Percentiles rank a stretch among this genome's conserved stretches.
These are phyloP conservation scores for Andrena bucephala DNA, from an alignment of 2,888 invertebrate species.

Conservation along the genomic window DNA sequence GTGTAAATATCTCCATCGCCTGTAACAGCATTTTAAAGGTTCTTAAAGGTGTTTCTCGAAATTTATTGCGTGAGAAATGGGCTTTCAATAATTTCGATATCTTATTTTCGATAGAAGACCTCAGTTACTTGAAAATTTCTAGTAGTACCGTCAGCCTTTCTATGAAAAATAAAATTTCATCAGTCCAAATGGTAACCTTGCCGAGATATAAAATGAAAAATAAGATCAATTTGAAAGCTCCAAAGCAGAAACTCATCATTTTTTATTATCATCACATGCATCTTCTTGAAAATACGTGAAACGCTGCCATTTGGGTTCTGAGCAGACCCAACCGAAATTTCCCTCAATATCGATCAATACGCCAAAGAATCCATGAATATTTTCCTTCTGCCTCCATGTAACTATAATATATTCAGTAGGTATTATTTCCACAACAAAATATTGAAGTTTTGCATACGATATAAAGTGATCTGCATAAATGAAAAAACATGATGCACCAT, in stretches of 20 bases:
- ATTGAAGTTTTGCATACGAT: not conserved
- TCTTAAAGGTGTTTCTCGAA: not conserved
- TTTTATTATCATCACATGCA: conserved; percentile 17
- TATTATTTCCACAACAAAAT: not conserved
- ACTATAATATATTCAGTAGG: not conserved
- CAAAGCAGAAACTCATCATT: not conserved
- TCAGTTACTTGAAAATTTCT: conserved; percentile 9
- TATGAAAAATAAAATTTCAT: not conserved
- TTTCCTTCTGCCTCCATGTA: not conserved
- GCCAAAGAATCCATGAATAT: conserved; percentile 16
- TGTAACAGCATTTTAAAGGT: not conserved
- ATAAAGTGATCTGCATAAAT: not conserved
- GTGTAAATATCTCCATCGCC: not conserved
- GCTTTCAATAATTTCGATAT: not conserved
- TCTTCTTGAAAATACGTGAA: conserved; percentile 15
- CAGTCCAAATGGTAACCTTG: conserved; percentile 20
- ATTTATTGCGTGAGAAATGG: not conserved
- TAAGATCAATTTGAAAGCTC: conserved; percentile 16
- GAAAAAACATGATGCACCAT: not conserved
- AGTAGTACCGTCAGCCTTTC: conserved; percentile 18
- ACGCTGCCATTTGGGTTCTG: not conserved
- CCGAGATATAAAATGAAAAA: conserved; percentile 10
- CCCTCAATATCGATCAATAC: conserved; percentile 12
- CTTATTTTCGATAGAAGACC: not conserved
- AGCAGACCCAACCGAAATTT: conserved; percentile 4